Evolutionary conservation across 2,113 vertebrate species (phyloP), one percentile per base, ranked within the genome.

Genomic region (Hippocampus zosterae): DNA sequence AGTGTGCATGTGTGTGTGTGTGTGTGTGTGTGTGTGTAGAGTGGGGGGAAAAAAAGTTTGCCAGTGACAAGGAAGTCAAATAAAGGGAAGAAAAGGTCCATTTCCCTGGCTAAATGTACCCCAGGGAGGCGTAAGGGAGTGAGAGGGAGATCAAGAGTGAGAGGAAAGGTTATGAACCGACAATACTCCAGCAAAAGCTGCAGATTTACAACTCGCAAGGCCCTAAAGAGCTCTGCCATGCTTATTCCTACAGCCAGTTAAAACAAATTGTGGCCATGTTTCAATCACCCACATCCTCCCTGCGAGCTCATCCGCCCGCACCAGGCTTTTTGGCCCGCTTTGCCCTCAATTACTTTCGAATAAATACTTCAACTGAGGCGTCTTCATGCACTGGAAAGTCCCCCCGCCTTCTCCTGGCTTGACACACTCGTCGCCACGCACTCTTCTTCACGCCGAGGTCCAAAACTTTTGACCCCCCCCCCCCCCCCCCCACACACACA

Each of bases 211-310:
- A 73, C 89, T 78, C 82, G 73, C 80, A 23, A 79, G 80, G 73
- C 69, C 76, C 77, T 64, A 46, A 69, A 89, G 80, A 86, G 88
- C 82, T 86, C 85, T 80, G 72, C 86, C 84, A 79, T 87, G 84
- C 88, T 91, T 89, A 88, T 90, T 90, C 89, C 89, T 87, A 85
- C 82, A 88, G 90, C 89, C 91, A 90, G 89, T 89, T 91, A 86
- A 92, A 93, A 89, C 90, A 92, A 91, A 91, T 89, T 83, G 87
- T 84, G 70, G 83, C 87, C 81, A 67, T 84, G 88, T 85, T 88
- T 89, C 88, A 89, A 86, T 89, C 85, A 83, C 77, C 77, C 77
- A 79, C 83, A 82, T 81, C 83, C 74, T 79, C 78, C 81, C 56
- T 70, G 68, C 76, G 80, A 69, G 62, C 85, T 86, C 84, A 81